These are phyloP conservation scores for Notodonta ziczac DNA, from an alignment of 2,888 invertebrate species.

Conservation along the genomic window DNA sequence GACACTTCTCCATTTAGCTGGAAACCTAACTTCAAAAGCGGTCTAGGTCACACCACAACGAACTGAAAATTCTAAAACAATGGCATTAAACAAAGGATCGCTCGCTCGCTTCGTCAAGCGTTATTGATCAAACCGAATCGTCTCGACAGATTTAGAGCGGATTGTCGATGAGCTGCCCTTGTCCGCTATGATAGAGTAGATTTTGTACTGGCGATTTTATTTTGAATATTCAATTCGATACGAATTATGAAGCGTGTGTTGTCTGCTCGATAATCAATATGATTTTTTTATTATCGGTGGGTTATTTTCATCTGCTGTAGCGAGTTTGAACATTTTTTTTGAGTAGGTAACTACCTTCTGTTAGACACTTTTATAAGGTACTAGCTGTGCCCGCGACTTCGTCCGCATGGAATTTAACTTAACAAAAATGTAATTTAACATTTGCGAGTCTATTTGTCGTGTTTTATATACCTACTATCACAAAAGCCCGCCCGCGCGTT, in stretches of 20 bases:
- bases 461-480: no score
- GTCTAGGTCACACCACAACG: not conserved
- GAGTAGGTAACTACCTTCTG: no score
- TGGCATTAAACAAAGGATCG: conserved; percentile 4
- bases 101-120: conserved; percentile 7
- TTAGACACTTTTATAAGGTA: no score
- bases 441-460: no score
- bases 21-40: not conserved
- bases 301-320: not conserved
- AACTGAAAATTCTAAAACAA: not conserved
- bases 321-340: no score
- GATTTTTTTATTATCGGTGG: not conserved
- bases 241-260: not conserved
- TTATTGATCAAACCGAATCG: conserved; percentile 38
- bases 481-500: no score
- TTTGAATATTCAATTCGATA: conserved; percentile 3
- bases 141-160: conserved; percentile 36
- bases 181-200: not conserved
- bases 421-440: no score
- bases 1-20: not conserved
- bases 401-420: no score
- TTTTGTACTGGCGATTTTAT: conserved; percentile 4
- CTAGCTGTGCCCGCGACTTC: no score
- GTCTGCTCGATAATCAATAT: not conserved
- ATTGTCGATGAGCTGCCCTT: conserved; percentile 5